Evolutionary conservation across 2,797 vertebrate genomes (phyloP).

Genomic region (Arnoldichthys spilopterus): DNA sequence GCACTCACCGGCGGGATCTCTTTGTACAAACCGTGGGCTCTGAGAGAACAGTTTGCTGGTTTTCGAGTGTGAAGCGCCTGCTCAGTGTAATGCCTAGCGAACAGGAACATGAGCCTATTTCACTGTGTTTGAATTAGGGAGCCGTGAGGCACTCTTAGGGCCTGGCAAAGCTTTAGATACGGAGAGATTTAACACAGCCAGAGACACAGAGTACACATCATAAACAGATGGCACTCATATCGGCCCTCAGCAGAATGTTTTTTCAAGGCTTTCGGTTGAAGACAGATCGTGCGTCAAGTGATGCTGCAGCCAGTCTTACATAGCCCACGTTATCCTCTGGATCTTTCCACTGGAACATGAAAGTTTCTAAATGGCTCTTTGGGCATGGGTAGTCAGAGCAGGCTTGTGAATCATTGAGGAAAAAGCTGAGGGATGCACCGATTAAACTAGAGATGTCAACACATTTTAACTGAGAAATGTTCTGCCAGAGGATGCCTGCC

Average conservation of each 20-base stretch:
- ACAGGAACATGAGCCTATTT: conserved; percentile 54
- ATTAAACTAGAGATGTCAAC: neutral
- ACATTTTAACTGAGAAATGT: neutral
- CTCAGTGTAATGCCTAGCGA: conserved; percentile 60
- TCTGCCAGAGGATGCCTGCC: too few relatives aligned
- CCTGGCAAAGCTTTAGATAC: conserved; percentile 45
- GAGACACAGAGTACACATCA: conserved; percentile 49
- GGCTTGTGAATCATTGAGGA: neutral
- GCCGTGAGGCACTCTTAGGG: conserved; percentile 41
- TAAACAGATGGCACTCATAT: conserved; percentile 52
- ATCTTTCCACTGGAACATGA: neutral
- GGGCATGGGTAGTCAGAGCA: neutral
- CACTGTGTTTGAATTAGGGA: conserved; percentile 47
- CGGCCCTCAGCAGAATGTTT: conserved; percentile 23
- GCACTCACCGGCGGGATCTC: conserved; percentile 57
- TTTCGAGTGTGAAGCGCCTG: conserved; percentile 58
- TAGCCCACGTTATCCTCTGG: neutral
- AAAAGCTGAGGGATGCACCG: neutral
- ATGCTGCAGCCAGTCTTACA: conserved; percentile 7
- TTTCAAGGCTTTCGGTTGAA: conserved; percentile 28
- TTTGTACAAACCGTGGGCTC: conserved; percentile 57
- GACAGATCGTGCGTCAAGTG: conserved; percentile 26
- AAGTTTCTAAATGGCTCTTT: neutral
- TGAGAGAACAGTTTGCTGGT: conserved; percentile 56
- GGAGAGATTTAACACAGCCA: conserved; percentile 39